phyloP scores from a whole-genome alignment of 2,797 vertebrate genomes.

The Acrocephalus scirpaceus region DNA sequence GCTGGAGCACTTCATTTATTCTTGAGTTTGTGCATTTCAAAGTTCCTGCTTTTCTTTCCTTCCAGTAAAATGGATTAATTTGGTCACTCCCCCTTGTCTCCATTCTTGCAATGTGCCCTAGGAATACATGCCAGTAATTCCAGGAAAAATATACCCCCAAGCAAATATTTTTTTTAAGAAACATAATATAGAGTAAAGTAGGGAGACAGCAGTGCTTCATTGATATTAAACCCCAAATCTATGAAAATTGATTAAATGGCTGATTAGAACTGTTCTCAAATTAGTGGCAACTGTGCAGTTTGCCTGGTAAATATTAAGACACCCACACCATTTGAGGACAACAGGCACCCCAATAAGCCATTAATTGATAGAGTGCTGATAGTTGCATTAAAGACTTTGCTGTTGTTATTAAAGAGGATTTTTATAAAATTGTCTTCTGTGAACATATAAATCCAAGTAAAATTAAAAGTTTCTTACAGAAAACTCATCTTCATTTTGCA shows the following conservation, averaged over 20 bases:
- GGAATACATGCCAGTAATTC: slow-evolving; percentile 17
- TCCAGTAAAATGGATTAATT: neutral
- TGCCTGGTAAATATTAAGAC: neutral
- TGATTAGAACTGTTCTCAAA: slow-evolving; percentile 27
- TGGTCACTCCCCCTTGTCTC: neutral
- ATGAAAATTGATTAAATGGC: neutral
- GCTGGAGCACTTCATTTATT: neutral
- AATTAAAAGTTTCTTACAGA: neutral
- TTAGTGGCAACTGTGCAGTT: neutral
- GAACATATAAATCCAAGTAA: slow-evolving; percentile 41
- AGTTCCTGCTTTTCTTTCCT: neutral
- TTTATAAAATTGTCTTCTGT: slow-evolving; percentile 10
- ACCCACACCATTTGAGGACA: neutral
- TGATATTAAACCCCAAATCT: neutral
- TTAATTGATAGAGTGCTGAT: slow-evolving; percentile 16
- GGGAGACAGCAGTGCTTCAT: neutral
- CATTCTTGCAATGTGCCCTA: neutral
- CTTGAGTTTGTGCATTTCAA: neutral
- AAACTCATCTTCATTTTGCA: neutral
- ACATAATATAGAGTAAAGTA: neutral
- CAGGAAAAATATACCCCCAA: neutral
- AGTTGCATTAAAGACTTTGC: slow-evolving; percentile 36
- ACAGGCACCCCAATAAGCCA: neutral
- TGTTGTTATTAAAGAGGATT: neutral
- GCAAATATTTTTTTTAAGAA: neutral